Base-by-base conservation (phyloP, 2,797 vertebrate genomes). In the Philypnodon macrostomus region DNA sequence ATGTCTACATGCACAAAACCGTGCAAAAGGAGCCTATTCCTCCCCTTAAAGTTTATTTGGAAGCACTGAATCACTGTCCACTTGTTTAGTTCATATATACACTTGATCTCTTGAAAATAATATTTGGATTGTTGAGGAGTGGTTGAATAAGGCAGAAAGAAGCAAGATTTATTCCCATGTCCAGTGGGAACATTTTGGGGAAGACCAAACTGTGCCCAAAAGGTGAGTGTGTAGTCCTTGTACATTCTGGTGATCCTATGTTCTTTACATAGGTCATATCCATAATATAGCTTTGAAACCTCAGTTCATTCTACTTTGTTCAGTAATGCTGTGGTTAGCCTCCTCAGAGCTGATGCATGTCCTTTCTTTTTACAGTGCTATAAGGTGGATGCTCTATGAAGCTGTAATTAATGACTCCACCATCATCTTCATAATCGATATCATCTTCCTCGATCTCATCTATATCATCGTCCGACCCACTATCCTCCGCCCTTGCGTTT, bases 351-450 rank as follows among this genome's bases (percentile, higher is more conserved):
- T 59, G 54, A 32, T 48, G 56, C 19, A 38, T 35, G 60, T 77
- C 53, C 53, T 72, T 76, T 68, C 38, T 72, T 51, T 45, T 70
- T 17, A 52, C 37, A 1, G 46, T 59, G 1, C 38, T 18, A 63
- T 26, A 73, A 5, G 81, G 75, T 0, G 70, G 65, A 54, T 87
- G 75, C 35, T 90, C 84, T 50, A 87, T 75, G 3, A 84, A 89
- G 68, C 89, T 87, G 13, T 87, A 89, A 41, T 90, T 90, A 32
- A 90, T 64, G 4, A 89, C 81, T 0, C 87, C 87, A 15, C 84
- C 81, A 4, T 81, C 80, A 1, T 85, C 80, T 50, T 70, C 77
- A 27, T 64, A 55, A 3, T 74, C 73, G 0, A 79, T 29, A 24
- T 73, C 68, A 5, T 80, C 79, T 13, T 82, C 75, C 34, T 70